These are phyloP conservation scores for Strigamia maritima DNA, from an alignment of 2,888 invertebrate genomes.

Conservation along the genomic window DNA sequence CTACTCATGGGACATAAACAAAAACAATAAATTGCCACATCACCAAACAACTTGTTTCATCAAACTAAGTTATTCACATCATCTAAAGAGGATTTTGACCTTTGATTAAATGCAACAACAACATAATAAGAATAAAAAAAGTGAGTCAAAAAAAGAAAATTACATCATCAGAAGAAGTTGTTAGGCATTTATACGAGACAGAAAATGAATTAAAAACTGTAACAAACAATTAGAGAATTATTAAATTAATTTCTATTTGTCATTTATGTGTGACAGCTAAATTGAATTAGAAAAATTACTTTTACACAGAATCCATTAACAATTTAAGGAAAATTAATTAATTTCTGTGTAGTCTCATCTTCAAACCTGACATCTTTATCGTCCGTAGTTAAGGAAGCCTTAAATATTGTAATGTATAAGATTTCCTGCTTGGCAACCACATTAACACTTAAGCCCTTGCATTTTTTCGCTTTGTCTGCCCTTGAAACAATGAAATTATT, in stretches of 20 bases:
- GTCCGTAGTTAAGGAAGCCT: constrained; percentile 26
- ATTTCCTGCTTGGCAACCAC: constrained; percentile 20
- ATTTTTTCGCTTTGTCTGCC: background rate
- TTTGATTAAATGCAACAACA: constrained; percentile 2
- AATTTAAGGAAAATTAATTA: background rate
- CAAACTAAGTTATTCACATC: constrained; percentile 17
- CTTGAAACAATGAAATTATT: constrained; percentile 1
- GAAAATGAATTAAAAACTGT: background rate
- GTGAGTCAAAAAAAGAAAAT: background rate
- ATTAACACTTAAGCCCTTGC: constrained; percentile 3
- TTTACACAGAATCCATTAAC: background rate
- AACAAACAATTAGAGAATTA: background rate
- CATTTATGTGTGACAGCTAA: background rate
- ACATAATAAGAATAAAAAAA: background rate
- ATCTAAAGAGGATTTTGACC: constrained; percentile 7
- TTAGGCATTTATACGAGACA: background rate
- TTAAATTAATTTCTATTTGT: background rate
- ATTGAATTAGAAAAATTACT: background rate
- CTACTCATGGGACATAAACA: background rate
- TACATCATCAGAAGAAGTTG: background rate
- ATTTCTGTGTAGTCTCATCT: background rate
- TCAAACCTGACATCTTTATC: constrained; percentile 18
- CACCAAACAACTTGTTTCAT: constrained; percentile 17
- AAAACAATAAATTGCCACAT: constrained; percentile 23
- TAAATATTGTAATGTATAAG: constrained; percentile 26